Conservation (phyloP, 2,113 vertebrate species). For the Poeciliopsis prolifica region DNA sequence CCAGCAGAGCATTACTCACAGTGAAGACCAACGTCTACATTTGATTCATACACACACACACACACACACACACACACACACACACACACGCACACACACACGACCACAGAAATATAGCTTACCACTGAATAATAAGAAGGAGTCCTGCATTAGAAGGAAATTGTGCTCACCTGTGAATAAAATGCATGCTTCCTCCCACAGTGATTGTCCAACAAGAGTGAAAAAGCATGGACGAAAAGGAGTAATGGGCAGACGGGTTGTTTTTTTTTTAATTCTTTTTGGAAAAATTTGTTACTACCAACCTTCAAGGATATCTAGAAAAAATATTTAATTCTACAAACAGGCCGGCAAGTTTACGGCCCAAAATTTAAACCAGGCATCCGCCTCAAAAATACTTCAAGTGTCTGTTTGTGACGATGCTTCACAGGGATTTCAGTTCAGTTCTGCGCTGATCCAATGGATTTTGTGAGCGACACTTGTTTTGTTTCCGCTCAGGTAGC, state of each 20-base stretch:
- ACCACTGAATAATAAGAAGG: constrained; percentile 65
- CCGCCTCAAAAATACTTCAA: background rate
- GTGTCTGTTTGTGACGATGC: background rate
- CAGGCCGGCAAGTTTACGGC: background rate
- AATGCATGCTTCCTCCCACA: constrained; percentile 13
- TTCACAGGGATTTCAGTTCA: too few relatives aligned
- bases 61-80: constrained; percentile 29
- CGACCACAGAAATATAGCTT: constrained; percentile 34
- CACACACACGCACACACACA: constrained; percentile 17
- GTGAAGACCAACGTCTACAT: constrained; percentile 63
- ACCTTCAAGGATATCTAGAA: background rate
- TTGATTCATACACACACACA: constrained; percentile 47
- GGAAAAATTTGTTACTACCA: background rate
- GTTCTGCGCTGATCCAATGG: too few relatives aligned
- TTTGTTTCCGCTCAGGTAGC: too few relatives aligned
- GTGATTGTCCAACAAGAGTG: background rate
- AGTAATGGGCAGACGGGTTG: background rate
- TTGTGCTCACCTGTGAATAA: constrained; percentile 53
- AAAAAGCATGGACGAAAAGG: background rate
- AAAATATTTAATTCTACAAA: background rate
- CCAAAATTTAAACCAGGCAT: background rate
- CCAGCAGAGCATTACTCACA: constrained; percentile 80
- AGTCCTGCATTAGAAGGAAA: constrained; percentile 54
- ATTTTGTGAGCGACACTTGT: too few relatives aligned
- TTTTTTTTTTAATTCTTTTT: too few relatives aligned